Percentiles rank a stretch among this genome's conserved stretches.
Evolutionary conservation across 2,888 invertebrate species (phyloP).

Genomic region (Dryadula phaetusa): DNA sequence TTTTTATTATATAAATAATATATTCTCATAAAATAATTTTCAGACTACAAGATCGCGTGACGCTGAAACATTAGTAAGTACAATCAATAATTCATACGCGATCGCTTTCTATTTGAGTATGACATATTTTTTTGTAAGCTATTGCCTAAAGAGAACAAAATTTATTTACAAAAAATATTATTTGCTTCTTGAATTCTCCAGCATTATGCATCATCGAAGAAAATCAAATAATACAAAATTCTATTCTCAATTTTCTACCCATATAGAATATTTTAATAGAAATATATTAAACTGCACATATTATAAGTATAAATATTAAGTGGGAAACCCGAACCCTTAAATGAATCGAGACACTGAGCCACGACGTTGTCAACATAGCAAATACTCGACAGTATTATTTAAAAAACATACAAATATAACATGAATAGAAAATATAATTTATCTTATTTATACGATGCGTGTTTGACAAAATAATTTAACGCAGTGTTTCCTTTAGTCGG

Average conservation of each 20-base stretch:
- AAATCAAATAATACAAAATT: too few relatives aligned
- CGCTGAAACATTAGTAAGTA: conserved; percentile 38
- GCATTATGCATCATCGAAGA: too few relatives aligned
- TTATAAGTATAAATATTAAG: too few relatives aligned
- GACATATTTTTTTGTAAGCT: conserved; percentile 21
- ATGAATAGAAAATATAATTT: background rate
- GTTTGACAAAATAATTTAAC: conserved; percentile 14
- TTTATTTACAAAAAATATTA: too few relatives aligned
- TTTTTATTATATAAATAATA: background rate
- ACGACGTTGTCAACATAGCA: background rate
- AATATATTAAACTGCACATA: too few relatives aligned
- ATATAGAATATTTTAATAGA: too few relatives aligned
- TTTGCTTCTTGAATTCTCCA: too few relatives aligned
- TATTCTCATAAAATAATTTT: conserved; percentile 23
- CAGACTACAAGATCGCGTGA: conserved; percentile 43
- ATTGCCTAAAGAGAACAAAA: conserved; percentile 18
- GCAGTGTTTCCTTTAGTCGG: conserved; percentile 17
- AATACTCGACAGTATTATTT: background rate
- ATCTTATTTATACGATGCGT: conserved; percentile 23
- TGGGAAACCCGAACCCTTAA: background rate
- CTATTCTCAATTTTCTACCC: too few relatives aligned
- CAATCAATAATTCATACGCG: conserved; percentile 46
- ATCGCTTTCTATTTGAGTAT: conserved; percentile 48
- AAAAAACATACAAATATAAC: background rate
- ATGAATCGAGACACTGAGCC: background rate